phyloP scores from a whole-genome alignment of 2,888 invertebrate species.

The Eristalis tenax region DNA sequence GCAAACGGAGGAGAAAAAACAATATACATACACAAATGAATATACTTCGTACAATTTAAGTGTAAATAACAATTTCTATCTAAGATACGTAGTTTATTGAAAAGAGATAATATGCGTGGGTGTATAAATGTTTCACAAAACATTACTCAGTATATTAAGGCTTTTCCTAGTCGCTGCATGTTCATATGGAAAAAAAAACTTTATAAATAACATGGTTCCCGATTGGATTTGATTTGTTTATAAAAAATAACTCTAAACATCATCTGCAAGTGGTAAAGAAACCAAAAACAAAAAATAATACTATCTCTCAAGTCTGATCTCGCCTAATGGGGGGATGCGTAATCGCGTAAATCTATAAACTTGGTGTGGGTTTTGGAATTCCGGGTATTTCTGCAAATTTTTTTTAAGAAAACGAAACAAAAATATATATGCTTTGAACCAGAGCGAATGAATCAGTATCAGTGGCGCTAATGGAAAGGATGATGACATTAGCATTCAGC shows the following conservation, averaged over 20 bases:
- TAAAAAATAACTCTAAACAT: constrained; percentile 27
- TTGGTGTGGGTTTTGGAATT: constrained; percentile 52
- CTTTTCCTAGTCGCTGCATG: constrained; percentile 40
- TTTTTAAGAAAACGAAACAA: background rate
- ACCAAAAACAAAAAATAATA: constrained; percentile 50
- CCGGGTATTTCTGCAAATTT: constrained; percentile 4
- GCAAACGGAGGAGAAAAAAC: background rate
- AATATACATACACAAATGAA: constrained; percentile 11
- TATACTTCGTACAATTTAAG: constrained; percentile 22
- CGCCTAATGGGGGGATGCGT: background rate
- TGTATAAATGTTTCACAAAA: constrained; percentile 32
- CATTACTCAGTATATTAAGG: constrained; percentile 51
- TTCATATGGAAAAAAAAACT: constrained; percentile 27
- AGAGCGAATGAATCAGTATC: constrained; percentile 5
- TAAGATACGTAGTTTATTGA: constrained; percentile 46
- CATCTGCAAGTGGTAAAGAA: constrained; percentile 19
- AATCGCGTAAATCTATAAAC: background rate
- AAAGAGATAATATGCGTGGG: constrained; percentile 16
- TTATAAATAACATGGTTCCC: constrained; percentile 1
- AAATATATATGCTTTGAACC: constrained; percentile 2
- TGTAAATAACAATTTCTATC: constrained; percentile 61
- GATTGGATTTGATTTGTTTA: constrained; percentile 4
- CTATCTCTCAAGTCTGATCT: constrained; percentile 40
- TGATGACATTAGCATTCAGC: background rate
- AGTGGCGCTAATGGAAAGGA: constrained; percentile 36